phyloP scores from a whole-genome alignment of 2,888 invertebrate species.

The Coleophora deauratella region DNA sequence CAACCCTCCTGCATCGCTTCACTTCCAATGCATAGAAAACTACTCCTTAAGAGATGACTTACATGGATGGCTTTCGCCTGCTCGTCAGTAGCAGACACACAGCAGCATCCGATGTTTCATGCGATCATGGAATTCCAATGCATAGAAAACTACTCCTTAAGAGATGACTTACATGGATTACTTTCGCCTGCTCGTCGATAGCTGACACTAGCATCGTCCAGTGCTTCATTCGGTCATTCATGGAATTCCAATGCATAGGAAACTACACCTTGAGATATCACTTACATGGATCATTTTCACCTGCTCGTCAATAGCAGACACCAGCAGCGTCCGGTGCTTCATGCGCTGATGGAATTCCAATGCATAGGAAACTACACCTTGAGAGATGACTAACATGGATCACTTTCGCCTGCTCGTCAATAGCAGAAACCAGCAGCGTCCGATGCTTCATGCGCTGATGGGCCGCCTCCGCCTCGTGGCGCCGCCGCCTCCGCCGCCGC shows the following conservation, averaged over 20 bases:
- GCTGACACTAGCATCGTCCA: constrained; percentile 65
- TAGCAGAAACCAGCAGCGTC: constrained; percentile 64
- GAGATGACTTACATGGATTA: constrained; percentile 54
- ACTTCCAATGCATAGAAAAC: too few relatives aligned
- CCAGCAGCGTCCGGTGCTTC: constrained; percentile 62
- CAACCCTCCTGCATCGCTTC: too few relatives aligned
- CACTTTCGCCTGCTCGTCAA: constrained; percentile 67
- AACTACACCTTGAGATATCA: constrained; percentile 1
- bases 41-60: constrained; percentile 20
- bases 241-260: too few relatives aligned
- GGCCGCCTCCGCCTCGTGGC: constrained; percentile 27
- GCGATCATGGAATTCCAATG: constrained; percentile 19
- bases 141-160: too few relatives aligned
- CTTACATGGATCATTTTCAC: constrained; percentile 69
- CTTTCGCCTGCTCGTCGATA: constrained; percentile 67
- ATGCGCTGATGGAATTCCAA: too few relatives aligned
- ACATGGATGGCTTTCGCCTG: constrained; percentile 70
- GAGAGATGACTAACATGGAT: constrained; percentile 49
- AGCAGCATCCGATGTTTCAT: constrained; percentile 58
- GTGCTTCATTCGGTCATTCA: constrained; percentile 39
- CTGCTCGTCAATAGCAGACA: constrained; percentile 67
- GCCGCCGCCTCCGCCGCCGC: constrained; percentile 38
- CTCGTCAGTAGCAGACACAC: constrained; percentile 67
- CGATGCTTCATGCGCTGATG: constrained; percentile 48
- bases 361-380: too few relatives aligned